A percentile compares a stretch with the other conserved stretches of the same genome.
These are phyloP conservation scores for Eupithecia vulgata DNA, from an alignment of 2,888 invertebrate species.

Conservation along the genomic window DNA sequence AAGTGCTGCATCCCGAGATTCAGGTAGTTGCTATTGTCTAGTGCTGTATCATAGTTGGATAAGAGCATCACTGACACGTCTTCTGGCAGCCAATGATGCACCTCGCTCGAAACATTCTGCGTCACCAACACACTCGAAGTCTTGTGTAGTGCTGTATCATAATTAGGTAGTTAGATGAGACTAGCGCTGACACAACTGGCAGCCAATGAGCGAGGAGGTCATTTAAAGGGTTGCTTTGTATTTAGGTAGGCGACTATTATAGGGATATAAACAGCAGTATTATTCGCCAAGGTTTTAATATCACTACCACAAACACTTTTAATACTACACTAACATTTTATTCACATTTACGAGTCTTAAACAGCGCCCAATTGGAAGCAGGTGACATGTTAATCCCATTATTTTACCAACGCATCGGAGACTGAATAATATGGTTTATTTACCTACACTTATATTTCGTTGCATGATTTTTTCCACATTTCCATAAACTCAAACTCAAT, in stretches of 20 bases:
- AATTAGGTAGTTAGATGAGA: too few relatives aligned
- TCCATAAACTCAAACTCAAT: too few relatives aligned
- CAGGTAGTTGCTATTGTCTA: conserved; percentile 74
- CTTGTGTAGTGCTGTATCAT: too few relatives aligned
- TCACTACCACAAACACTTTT: too few relatives aligned
- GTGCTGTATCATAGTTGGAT: neutral
- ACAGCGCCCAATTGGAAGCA: neutral
- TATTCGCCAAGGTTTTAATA: neutral
- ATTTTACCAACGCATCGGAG: neutral
- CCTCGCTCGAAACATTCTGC: too few relatives aligned
- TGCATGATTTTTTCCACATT: neutral
- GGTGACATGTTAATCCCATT: neutral
- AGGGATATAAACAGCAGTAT: neutral
- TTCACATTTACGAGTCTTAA: neutral
- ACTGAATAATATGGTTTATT: neutral
- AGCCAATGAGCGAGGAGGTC: neutral
- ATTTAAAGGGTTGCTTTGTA: neutral
- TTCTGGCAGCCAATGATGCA: too few relatives aligned
- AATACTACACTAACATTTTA: too few relatives aligned
- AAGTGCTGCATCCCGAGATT: conserved; percentile 93
- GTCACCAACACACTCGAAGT: too few relatives aligned
- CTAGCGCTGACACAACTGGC: too few relatives aligned
- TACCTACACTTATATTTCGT: neutral
- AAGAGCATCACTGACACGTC: conserved; percentile 14
- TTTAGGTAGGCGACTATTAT: neutral